Base-by-base conservation (phyloP, 2,888 invertebrate genomes). In the Nezara viridula region DNA sequence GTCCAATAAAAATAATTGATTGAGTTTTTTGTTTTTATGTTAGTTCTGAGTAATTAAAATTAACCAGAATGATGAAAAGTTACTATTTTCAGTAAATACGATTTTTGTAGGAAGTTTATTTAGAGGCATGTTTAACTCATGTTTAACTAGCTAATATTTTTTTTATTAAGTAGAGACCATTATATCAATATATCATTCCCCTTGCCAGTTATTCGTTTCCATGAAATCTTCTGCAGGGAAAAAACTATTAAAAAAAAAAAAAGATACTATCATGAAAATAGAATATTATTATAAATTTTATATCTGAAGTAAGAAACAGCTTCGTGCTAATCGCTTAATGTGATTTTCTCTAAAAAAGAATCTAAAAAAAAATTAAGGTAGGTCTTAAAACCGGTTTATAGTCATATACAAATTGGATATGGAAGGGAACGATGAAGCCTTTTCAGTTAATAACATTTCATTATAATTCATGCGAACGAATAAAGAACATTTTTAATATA, bases 261-360 rank as follows among this genome's bases (percentile, higher is more conserved):
- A 16, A 27, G 14, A 6, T 24, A 12, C 5, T 32, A 73, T 37
- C 21, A 37, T 37, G 2, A 73, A 73, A 73, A 73, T 37, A 3
- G 32, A 73, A 37, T 27, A 60, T 60, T 60, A 60, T 19, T 73
- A 73, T 73, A 73, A 73, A 73, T 73, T 37, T 73, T 73, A 32
- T 37, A 19, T 19, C 19, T 21, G 66, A 32, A 19, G 66, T 73
- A 73, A 73, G 66, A 73, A 21, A 32, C 66, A 73, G 37, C 19
- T 73, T 2, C 32, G 66, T 73, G 66, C 66, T 73, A 37, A 73
- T 73, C 32, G 66, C 32, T 73, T 37, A 73, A 73, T 73, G 66
- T 37, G 66, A 19, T 73, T 73, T 37, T 37, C 66, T 37, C 37
- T 73, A 73, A 73, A 73, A 73, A 73, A 19, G 37, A 37, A 73